Base-by-base conservation (phyloP, 1,140 invertebrate species). In the Lordiphosa collinella region DNA sequence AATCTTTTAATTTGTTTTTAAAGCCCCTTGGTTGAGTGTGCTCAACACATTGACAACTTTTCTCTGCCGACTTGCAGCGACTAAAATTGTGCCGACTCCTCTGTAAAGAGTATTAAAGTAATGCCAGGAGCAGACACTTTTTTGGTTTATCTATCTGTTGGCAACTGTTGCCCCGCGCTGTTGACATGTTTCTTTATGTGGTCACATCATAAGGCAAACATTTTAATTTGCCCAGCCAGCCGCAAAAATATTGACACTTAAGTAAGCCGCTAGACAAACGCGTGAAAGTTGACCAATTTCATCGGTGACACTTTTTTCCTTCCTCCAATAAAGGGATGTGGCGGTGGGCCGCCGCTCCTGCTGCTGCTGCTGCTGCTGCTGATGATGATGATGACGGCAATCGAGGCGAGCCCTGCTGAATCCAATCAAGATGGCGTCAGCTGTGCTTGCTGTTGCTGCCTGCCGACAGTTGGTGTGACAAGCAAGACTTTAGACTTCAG, bases 401-500 rank as follows among this genome's bases (percentile, higher is more conserved):
- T 69, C 65, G 68, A 69, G 65, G 68, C 25, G 25, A 29, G 57
- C 13, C 22, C 6, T 31, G 13, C 55, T 53, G 38, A 31, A 53
- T 43, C 38, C 38, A 43, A 53, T 53, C 51, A 53, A 53, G 51
- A 53, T 53, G 51, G 38, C 51, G 38, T 50, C 48, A 35, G 25
- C 46, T 48, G 46, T 48, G 29, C 31, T 38, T 9, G 31, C 35
- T 9, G 48, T 50, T 35, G 31, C 35, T 9, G 35, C 16, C 9
- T 49, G 16, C 44, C 76, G 76, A 76, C 76, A 80, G 76, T 80
- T 80, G 76, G 76, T 65, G 66, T 76, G 78, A 82, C 76, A 80
- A 71, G 78, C 64, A 68, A 67, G 63, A 51, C 63, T 66, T 58
- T 65, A 47, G 60, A 65, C 60, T 65, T 54, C 22, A 50, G 50